Evolutionary conservation across 2,888 invertebrate species (phyloP), one percentile per base, ranked within the genome.

Genomic region (Rhagophthalmus giganteus): DNA sequence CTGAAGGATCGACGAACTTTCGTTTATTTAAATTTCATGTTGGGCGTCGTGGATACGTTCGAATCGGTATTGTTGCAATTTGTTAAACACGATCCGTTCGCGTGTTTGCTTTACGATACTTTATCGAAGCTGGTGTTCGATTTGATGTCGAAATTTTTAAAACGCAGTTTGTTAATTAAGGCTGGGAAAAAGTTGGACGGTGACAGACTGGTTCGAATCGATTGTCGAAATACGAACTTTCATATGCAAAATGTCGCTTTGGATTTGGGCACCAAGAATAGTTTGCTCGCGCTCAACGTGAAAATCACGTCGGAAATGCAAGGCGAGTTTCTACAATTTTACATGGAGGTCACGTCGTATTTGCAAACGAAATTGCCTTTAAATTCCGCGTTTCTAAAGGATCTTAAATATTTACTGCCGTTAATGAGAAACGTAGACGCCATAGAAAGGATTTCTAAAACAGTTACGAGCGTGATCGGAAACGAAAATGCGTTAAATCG

Each of bases 101-200:
- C 40, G 4, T 40, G 46, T 27, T 9, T 30, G 1, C 10, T 51
- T 4, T 38, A 46, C 20, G 51, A 51, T 8, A 32, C 15, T 20
- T 16, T 51, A 1, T 16, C 45, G 7, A 45, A 51, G n/a, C 26
- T 51, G 2, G 6, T 51, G 8, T 46, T 34, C 8, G 45, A 51
- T 5, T 25, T 51, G 10, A 51, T 51, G 51, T 30, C 38, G 5
- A 45, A 51, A 13, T 51, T 51, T 40, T 24, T 51, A 15, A 51
- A 51, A 15, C 45, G 27, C 1, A 51, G 26, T 14, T 15, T 45
- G 1, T n/a, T 51, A 2, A 31, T 34, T 10, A 45, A 12, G 27
- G 27, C 25, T 9, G 51, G 45, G 1, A 51, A 51, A 10, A 39
- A 31, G 20, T 15, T 45, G 12, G 45, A 51, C 4, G 51, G 51